Evolutionary conservation across 2,797 vertebrate species (phyloP).

Genomic region (Manis pentadactyla): DNA sequence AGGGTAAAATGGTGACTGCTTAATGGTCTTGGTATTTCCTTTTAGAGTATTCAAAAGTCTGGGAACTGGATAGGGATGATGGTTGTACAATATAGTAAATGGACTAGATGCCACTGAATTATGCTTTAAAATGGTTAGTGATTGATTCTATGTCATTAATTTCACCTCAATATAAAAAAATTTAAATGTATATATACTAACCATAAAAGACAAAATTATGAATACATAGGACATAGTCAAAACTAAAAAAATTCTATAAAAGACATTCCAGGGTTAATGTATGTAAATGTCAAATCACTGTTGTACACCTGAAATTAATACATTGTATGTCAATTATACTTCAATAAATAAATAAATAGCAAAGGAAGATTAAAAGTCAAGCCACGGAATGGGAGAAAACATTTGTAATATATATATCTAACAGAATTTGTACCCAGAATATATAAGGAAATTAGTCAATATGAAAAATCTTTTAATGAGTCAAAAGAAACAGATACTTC

Average conservation of each 20-base stretch:
- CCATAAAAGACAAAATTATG: not conserved
- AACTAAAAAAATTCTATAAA: not conserved
- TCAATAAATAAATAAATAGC: too few species aligned
- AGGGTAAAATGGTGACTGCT: not conserved
- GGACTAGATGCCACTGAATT: not conserved
- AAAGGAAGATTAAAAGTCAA: not conserved
- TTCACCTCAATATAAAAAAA: not conserved
- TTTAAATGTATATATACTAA: not conserved
- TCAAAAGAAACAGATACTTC: not conserved
- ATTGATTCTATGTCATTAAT: not conserved
- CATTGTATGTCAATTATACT: too few species aligned
- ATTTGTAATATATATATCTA: not conserved
- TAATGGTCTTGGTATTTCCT: not conserved
- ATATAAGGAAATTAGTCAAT: not conserved
- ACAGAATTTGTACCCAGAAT: not conserved
- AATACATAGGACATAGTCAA: not conserved
- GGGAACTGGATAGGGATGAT: not conserved
- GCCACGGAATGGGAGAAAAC: not conserved
- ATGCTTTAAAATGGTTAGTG: not conserved
- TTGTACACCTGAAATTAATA: too few species aligned
- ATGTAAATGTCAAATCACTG: too few species aligned
- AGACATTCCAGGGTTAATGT: not conserved
- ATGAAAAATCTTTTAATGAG: not conserved
- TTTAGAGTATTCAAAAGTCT: not conserved
- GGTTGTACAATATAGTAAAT: not conserved